Evolutionary conservation across 92 coral and sea anemone genomes (phyloP).

Genomic region (Ricordea florida): DNA sequence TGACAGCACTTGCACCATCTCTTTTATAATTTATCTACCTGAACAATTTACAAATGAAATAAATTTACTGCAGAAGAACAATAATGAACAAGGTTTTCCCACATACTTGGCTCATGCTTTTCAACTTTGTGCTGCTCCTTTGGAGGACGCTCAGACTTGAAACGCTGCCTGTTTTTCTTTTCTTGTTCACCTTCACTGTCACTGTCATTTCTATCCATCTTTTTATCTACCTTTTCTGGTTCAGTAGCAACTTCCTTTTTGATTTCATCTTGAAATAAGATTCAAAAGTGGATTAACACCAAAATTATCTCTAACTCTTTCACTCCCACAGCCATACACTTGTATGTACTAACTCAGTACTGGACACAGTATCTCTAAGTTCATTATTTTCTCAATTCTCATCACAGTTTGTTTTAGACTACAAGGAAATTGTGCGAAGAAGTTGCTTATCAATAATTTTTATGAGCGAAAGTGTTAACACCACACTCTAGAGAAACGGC

Average conservation of each 20-base stretch:
- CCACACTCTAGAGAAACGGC: too few species aligned
- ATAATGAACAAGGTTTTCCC: neutral
- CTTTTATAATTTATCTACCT: too few species aligned
- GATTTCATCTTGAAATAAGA: neutral
- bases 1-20: too few species aligned
- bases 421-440: too few species aligned
- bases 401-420: too few species aligned
- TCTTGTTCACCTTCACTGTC: slow-evolving; percentile 53
- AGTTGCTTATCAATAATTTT: too few species aligned
- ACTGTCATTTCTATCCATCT: slow-evolving; percentile 9
- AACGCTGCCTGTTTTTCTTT: slow-evolving; percentile 62
- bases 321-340: too few species aligned
- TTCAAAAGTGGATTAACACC: neutral
- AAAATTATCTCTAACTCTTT: neutral
- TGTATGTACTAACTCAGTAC: too few species aligned
- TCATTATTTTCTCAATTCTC: too few species aligned
- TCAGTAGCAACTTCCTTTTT: slow-evolving; percentile 1
- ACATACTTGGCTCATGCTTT: slow-evolving; percentile 60
- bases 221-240: neutral
- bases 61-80: neutral
- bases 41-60: neutral
- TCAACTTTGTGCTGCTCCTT: slow-evolving; percentile 34
- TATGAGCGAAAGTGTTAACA: too few species aligned
- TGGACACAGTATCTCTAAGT: too few species aligned
- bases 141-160: slow-evolving; percentile 69